Base-by-base conservation (phyloP, 92 coral and sea anemone species). In the Epizoanthus stellaris region DNA sequence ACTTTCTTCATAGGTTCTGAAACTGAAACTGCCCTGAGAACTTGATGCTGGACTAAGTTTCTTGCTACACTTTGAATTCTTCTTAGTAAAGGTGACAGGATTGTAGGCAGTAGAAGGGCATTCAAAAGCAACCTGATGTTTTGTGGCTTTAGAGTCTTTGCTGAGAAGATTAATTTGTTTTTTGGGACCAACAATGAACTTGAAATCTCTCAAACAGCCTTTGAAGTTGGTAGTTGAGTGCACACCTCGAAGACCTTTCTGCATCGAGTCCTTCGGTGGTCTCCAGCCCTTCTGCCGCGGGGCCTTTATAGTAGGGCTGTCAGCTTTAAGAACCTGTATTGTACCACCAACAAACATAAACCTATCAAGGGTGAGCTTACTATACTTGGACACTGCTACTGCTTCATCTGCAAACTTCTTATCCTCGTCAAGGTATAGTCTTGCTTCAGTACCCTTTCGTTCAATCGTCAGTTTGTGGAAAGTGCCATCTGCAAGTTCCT, bases 301-400 rank as follows among this genome's bases (percentile, higher is more conserved):
- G 21, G 91, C 90, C 56, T 52, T 52, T 13, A 9, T 13, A 9
- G 56, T 52, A 9, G 56, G 56, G 56, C 15, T 52, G 3, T 52
- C 56, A 9, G 3, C 56, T 52, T 52, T 6, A 52, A 52, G 56
- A 52, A 10, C 56, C 56, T 52, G 56, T 25, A 79, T 79, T 21
- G 83, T 63, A 3, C 98, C 98, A 9, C 98, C 98, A 74, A 92
- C 77, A 56, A 87, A 90, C 38, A 94, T 71, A 38, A 67, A 87
- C 62, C 67, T 73, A 47, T 94, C 94, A 13, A 90, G 82, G 6
- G 87, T 76, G 12, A 94, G 91, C 47, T 88, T 87, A 17, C 79
- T n/a, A 66, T 87, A 94, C 6, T 84, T 73, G 0, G 93, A 87
- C 42, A 79, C 75, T 53, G 87, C 80, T 77, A 15, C 77, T 67